These are phyloP conservation scores for Pangasianodon gigas DNA, from an alignment of 2,113 vertebrate genomes.

Conservation along the genomic window DNA sequence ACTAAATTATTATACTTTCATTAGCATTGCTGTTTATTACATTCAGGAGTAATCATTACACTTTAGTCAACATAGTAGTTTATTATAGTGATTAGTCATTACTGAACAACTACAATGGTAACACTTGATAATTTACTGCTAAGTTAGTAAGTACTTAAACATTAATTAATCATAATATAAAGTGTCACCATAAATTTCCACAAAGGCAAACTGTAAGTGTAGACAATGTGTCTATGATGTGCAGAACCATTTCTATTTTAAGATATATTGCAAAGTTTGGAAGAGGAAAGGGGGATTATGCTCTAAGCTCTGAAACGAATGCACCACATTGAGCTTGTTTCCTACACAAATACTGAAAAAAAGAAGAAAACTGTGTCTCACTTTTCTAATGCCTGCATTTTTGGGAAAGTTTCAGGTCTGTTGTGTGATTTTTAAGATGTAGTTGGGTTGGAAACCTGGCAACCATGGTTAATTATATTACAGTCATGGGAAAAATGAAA, in stretches of 20 bases:
- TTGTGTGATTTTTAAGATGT: not conserved
- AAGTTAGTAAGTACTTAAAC: not conserved
- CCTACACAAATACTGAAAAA: not conserved
- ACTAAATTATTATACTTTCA: not conserved
- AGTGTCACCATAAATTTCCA: too few relatives aligned
- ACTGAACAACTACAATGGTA: not conserved
- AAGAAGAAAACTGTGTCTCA: not conserved
- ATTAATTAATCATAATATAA: not conserved
- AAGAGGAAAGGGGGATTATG: not conserved
- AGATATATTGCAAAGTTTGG: not conserved
- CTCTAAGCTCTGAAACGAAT: not conserved
- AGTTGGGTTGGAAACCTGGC: not conserved
- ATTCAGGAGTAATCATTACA: not conserved
- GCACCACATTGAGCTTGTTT: not conserved
- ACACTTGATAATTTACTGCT: not conserved
- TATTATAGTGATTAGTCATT: not conserved
- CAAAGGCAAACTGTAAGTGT: not conserved
- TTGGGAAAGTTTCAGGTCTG: not conserved
- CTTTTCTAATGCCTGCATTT: not conserved
- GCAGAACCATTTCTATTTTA: not conserved
- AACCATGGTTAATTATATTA: not conserved
- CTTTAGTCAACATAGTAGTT: not conserved
- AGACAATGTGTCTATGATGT: not conserved
- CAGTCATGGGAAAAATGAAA: not conserved
- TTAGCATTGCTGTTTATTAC: not conserved